Conservation (phyloP, 2,888 invertebrate genomes). For the Trissonchulus latispiculum region DNA sequence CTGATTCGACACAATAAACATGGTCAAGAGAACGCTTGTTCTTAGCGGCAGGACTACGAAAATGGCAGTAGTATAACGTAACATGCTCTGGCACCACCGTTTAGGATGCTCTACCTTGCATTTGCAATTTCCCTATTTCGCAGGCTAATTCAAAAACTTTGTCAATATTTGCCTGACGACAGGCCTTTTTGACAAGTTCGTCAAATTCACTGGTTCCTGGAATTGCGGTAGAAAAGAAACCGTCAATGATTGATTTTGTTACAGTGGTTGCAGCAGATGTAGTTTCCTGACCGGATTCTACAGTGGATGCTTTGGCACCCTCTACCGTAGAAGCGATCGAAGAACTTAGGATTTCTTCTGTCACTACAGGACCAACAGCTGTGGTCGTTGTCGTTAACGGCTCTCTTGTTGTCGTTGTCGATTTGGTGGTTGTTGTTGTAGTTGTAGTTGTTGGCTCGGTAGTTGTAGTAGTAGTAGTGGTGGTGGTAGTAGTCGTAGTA, state of each 20-base stretch:
- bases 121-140: slow-evolving; percentile 13
- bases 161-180: background rate
- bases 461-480: background rate
- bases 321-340: background rate
- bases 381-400: background rate
- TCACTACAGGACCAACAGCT: background rate
- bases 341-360: background rate
- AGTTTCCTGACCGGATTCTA: background rate
- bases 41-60: no score
- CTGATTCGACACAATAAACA: no score
- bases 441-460: background rate
- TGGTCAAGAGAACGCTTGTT: no score
- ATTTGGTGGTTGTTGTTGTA: background rate
- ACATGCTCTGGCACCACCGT: no score
- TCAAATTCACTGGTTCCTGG: background rate
- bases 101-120: background rate
- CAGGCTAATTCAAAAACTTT: slow-evolving; percentile 5
- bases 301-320: background rate
- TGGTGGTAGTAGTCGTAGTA: background rate
- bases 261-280: background rate
- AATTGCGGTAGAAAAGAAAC: background rate
- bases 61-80: no score
- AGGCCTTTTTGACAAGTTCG: slow-evolving; percentile 11
- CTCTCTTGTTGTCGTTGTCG: slow-evolving; percentile 1
- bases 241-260: background rate